Evolutionary conservation across 2,797 vertebrate genomes (phyloP).

Genomic region (Lates japonicus): DNA sequence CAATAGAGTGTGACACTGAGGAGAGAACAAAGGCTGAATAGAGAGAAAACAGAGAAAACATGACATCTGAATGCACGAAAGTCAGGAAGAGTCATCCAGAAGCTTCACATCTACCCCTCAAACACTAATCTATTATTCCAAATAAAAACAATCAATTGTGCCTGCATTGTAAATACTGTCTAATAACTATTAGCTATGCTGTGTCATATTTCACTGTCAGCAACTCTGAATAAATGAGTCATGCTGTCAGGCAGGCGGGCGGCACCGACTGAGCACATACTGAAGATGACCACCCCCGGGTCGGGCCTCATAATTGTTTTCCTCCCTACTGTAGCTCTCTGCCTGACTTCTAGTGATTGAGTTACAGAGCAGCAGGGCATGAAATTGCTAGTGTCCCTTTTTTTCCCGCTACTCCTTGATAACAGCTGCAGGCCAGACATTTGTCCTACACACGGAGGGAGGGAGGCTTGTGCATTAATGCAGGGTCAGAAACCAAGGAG

Average conservation of each 20-base stretch:
- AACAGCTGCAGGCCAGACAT: slow-evolving; percentile 78
- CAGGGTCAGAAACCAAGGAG: slow-evolving; percentile 64
- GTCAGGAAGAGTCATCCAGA: slow-evolving; percentile 16
- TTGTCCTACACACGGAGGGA: slow-evolving; percentile 70
- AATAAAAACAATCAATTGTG: slow-evolving; percentile 31
- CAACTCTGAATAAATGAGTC: slow-evolving; percentile 75
- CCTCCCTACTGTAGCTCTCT: slow-evolving; percentile 68
- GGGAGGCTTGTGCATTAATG: slow-evolving; percentile 68
- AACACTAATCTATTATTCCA: slow-evolving; percentile 29
- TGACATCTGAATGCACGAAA: slow-evolving; percentile 42
- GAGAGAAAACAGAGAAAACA: slow-evolving; percentile 57
- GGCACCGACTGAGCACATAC: slow-evolving; percentile 66
- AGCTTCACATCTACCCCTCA: slow-evolving; percentile 22
- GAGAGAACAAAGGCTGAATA: slow-evolving; percentile 65
- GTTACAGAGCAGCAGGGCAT: slow-evolving; percentile 83
- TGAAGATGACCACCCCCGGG: slow-evolving; percentile 74
- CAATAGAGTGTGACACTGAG: slow-evolving; percentile 79
- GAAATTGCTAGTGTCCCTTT: slow-evolving; percentile 82
- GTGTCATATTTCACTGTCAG: slow-evolving; percentile 68
- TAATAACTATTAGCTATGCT: slow-evolving; percentile 61
- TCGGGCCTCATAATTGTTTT: slow-evolving; percentile 80
- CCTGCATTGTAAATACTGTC: slow-evolving; percentile 28
- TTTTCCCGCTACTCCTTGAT: slow-evolving; percentile 64
- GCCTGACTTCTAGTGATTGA: slow-evolving; percentile 77
- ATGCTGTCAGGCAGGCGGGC: slow-evolving; percentile 65